Conservation (phyloP, 2,888 invertebrate species). For the Caenorhabditis virilis region DNA sequence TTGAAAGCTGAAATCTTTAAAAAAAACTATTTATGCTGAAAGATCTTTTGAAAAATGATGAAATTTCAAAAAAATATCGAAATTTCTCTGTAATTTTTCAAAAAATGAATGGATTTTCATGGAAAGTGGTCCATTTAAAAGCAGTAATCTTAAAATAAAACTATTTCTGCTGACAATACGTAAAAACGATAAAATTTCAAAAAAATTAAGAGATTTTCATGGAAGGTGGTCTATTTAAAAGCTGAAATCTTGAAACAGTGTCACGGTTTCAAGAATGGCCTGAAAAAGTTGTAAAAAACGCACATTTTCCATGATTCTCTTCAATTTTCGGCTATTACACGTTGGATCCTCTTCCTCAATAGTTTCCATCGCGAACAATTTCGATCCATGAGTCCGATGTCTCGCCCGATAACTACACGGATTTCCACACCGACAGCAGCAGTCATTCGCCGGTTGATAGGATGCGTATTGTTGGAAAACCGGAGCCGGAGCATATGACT, state of each 20-base stretch:
- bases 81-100: too few relatives aligned
- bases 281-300: conserved; percentile 5
- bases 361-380: conserved; percentile 30
- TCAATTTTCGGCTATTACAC: conserved; percentile 63
- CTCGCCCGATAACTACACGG: conserved; percentile 60
- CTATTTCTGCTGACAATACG: background rate
- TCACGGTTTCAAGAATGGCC: background rate
- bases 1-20: too few relatives aligned
- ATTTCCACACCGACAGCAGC: conserved; percentile 62
- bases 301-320: conserved; percentile 60
- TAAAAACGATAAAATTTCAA: background rate
- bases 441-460: conserved; percentile 58
- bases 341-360: conserved; percentile 60
- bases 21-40: too few relatives aligned
- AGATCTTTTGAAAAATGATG: too few relatives aligned
- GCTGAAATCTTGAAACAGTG: background rate
- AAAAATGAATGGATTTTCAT: too few relatives aligned
- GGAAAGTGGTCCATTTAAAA: background rate
- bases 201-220: background rate
- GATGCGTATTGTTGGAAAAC: conserved; percentile 38
- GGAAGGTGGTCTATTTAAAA: too few relatives aligned
- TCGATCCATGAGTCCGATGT: conserved; percentile 61
- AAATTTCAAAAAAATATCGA: too few relatives aligned
- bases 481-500: conserved; percentile 33
- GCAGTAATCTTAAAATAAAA: background rate